phyloP scores from a whole-genome alignment of 2,888 invertebrate genomes.

The Leptarthrus brevirostris region DNA sequence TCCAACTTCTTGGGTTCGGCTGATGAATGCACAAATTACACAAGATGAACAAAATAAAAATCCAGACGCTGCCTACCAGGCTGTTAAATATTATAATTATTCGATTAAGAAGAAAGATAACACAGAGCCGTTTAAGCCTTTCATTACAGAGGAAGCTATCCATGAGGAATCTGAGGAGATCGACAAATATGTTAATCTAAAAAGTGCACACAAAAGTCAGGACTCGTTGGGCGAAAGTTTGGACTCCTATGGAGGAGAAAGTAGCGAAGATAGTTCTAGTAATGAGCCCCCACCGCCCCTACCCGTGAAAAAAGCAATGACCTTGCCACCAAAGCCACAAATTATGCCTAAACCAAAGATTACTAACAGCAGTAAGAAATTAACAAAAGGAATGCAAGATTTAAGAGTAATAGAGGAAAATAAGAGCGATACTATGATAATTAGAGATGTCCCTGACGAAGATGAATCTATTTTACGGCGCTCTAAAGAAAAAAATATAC shows the following conservation, averaged over 20 bases:
- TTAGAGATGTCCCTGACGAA: conserved; percentile 60
- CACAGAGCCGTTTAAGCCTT: conserved; percentile 79
- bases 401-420: conserved; percentile 60
- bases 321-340: conserved; percentile 67
- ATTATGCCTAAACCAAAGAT: conserved; percentile 70
- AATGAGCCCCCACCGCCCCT: conserved; percentile 63
- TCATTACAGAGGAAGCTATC: conserved; percentile 83
- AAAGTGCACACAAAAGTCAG: conserved; percentile 78
- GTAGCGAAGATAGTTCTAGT: conserved; percentile 35
- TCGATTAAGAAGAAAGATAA: conserved; percentile 84
- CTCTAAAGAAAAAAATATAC: conserved; percentile 63
- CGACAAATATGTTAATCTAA: conserved; percentile 79
- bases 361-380: conserved; percentile 62
- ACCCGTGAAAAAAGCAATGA: conserved; percentile 66
- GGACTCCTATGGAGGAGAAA: conserved; percentile 62
- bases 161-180: conserved; percentile 86
- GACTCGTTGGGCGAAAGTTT: conserved; percentile 69
- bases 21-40: conserved; percentile 85
- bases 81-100: conserved; percentile 90
- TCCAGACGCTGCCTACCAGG: conserved; percentile 90
- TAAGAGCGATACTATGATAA: conserved; percentile 62
- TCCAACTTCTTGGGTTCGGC: conserved; percentile 83
- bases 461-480: conserved; percentile 63
- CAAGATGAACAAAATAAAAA: conserved; percentile 89
- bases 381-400: conserved; percentile 66